Conservation (phyloP, 2,888 invertebrate genomes). For the Andrena bucephala region DNA sequence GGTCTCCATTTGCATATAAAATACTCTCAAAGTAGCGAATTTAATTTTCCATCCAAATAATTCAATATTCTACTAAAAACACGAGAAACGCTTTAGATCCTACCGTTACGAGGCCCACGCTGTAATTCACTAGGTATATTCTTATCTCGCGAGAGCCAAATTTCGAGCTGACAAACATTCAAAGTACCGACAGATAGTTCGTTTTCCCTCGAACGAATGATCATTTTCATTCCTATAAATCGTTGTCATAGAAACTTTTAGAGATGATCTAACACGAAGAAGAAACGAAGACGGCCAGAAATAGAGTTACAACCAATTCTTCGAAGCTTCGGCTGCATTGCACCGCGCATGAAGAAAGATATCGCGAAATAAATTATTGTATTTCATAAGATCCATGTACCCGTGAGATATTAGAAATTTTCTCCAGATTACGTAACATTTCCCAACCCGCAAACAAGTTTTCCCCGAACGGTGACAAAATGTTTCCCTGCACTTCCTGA, state of each 20-base stretch:
- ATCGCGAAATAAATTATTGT: conserved; percentile 14
- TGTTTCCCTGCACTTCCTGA: neutral
- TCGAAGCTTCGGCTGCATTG: neutral
- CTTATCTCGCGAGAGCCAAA: too few relatives aligned
- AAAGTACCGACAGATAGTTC: too few relatives aligned
- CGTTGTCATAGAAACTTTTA: neutral
- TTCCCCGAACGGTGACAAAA: neutral
- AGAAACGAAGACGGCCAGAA: neutral
- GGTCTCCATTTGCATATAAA: too few relatives aligned
- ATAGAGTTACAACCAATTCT: neutral
- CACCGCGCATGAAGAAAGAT: neutral
- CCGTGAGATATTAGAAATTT: conserved; percentile 1
- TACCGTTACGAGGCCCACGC: too few relatives aligned
- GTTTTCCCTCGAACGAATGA: too few relatives aligned
- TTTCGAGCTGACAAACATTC: too few relatives aligned
- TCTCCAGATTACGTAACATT: conserved; percentile 42
- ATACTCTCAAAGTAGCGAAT: too few relatives aligned
- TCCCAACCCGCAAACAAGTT: neutral
- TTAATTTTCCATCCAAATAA: too few relatives aligned
- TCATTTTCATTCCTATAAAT: neutral
- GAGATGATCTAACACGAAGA: neutral
- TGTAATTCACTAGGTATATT: too few relatives aligned
- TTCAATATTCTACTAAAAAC: too few relatives aligned
- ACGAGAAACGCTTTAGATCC: too few relatives aligned
- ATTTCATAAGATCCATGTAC: conserved; percentile 8